phyloP scores from a whole-genome alignment of 37 sponge, comb jelly and placozoan genomes.

The Bolinopsis microptera region DNA sequence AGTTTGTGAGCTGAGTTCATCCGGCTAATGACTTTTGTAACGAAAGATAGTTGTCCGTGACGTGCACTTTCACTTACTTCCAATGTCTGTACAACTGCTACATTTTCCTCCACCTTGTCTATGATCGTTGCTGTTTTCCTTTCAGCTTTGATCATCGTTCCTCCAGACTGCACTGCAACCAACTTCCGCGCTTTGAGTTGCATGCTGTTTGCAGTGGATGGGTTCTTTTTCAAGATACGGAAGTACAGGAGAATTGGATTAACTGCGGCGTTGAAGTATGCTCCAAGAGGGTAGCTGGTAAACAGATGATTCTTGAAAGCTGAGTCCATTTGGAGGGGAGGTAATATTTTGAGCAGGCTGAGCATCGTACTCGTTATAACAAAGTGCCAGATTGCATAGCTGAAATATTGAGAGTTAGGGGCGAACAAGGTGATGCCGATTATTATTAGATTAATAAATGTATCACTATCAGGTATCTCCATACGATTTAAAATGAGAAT shows the following conservation, averaged over 20 bases:
- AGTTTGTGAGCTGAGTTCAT: background rate
- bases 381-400: slow-evolving; percentile 48
- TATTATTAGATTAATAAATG: no score
- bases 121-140: background rate
- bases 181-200: background rate
- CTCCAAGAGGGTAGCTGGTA: slow-evolving; percentile 57
- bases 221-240: slow-evolving; percentile 32
- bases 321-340: background rate
- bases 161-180: background rate
- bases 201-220: background rate
- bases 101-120: background rate
- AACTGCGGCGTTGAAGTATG: slow-evolving; percentile 37
- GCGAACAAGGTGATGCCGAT: no score
- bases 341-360: background rate
- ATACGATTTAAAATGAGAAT: no score
- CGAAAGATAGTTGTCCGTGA: background rate
- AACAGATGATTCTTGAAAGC: slow-evolving; percentile 23
- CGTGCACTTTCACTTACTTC: background rate
- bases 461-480: no score
- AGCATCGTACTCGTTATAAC: background rate
- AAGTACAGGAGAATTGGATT: slow-evolving; percentile 31
- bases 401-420: background rate
- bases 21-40: background rate
- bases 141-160: background rate
- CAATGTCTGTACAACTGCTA: background rate